Evolutionary conservation across 2,888 invertebrate genomes (phyloP), one percentile per base, ranked within the genome.

Genomic region (Clostera curtula): DNA sequence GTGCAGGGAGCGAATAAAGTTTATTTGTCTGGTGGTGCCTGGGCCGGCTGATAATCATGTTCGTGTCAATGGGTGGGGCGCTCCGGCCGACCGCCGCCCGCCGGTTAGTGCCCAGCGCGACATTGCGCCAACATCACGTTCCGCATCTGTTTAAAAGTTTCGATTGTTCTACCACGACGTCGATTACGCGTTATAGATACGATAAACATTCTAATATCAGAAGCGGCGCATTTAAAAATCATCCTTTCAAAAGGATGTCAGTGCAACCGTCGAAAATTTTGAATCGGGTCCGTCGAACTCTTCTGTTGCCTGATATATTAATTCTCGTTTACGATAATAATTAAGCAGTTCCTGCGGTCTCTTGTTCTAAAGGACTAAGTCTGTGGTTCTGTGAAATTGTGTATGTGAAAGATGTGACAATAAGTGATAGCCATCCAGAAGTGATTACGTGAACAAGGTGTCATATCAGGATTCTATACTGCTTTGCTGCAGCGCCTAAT

Each of bases 1-100:
- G 70, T 66, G 66, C 63, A 74, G 71, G 75, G 73, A 77, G 72
- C 67, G 75, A 80, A 82, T 80, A 79, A 79, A 74, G 70, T 82
- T 82, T 77, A 82, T 80, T 80, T 82, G 77, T 77, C 65, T 62
- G 70, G 55, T 46, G 49, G 68, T 49, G 56, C 61, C 62, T 61
- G 57, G 63, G 67, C 63, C 65, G 65, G 59, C 71, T 77, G 76
- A 76, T 80, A 74, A 77, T 72, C 61, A 66, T 63, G 65, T 56
- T n/a, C 62, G 67, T 55, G 65, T 62, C 61, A 64, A 60, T 61
- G 73, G 77, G 77, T 65, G 82, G 80, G 79, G 79, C 71, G 70
- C 56, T 58, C 53, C 58, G 60, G 47, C 48, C 54, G 47, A 47
- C 43, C 49, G 53, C 51, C 51, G 40, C 45, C 41, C 51, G 50